Evolutionary conservation across 2,888 invertebrate genomes (phyloP).

Genomic region (Macaria notata): DNA sequence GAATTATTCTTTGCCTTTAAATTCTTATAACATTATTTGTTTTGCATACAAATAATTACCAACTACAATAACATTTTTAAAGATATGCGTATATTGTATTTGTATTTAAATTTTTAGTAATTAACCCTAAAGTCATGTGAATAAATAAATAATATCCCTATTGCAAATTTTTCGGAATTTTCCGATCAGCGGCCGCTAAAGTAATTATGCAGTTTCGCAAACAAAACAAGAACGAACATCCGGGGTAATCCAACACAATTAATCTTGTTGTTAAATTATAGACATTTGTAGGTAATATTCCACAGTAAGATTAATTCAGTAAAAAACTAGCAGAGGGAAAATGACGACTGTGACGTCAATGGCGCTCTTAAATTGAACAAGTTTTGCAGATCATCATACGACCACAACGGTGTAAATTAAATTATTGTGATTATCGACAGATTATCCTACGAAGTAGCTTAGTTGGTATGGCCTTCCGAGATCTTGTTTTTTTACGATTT

Average conservation of each 20-base stretch:
- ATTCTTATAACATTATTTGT: neutral
- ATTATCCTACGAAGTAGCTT: too few species aligned
- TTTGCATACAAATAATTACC: neutral
- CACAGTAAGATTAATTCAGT: conserved; percentile 5
- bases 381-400: neutral
- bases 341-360: conserved; percentile 15
- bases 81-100: neutral
- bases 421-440: neutral
- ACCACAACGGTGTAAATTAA: neutral
- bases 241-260: neutral
- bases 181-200: too few species aligned
- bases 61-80: neutral
- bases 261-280: conserved; percentile 8
- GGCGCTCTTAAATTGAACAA: conserved; percentile 11
- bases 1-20: too few species aligned
- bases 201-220: too few species aligned
- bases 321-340: conserved; percentile 11
- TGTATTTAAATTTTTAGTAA: too few species aligned
- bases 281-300: conserved; percentile 17
- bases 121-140: too few species aligned
- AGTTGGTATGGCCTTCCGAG: too few species aligned
- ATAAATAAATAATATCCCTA: too few species aligned
- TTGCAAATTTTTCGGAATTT: too few species aligned
- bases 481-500: too few species aligned
- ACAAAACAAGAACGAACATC: conserved; percentile 7